Percentiles rank a stretch among this genome's conserved stretches.
phyloP scores from a whole-genome alignment of 2,888 invertebrate species.

The Brachylomia viminalis region DNA sequence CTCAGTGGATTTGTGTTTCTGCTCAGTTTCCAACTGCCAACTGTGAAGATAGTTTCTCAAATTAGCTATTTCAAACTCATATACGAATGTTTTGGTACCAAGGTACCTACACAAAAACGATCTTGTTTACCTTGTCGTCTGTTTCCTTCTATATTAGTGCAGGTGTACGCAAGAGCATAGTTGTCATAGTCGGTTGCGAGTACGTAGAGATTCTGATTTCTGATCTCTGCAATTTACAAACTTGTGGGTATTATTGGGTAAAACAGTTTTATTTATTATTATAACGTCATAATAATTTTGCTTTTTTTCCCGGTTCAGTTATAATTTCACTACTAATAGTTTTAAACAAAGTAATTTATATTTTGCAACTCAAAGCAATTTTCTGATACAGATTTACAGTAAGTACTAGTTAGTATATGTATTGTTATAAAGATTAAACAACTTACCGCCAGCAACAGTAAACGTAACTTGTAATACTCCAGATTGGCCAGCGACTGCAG shows the following conservation, averaged over 20 bases:
- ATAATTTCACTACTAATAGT: not conserved
- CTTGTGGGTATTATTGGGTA: not conserved
- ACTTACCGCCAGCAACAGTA: slow-evolving; percentile 86
- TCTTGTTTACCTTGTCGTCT: slow-evolving; percentile 76
- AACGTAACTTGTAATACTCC: slow-evolving; percentile 90
- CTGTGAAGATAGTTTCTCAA: slow-evolving; percentile 68
- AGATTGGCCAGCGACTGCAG: slow-evolving; percentile 81
- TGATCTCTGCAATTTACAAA: slow-evolving; percentile 53
- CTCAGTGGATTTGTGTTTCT: slow-evolving; percentile 69
- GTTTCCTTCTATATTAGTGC: slow-evolving; percentile 73
- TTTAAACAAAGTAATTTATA: not conserved
- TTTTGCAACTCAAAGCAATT: fast-evolving
- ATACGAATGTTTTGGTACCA: not conserved
- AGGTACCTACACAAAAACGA: not conserved
- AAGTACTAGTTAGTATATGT: not conserved
- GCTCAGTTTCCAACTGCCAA: slow-evolving; percentile 85
- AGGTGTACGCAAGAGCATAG: slow-evolving; percentile 83
- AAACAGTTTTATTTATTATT: not conserved
- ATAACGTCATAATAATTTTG: not conserved
- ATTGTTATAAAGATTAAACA: not conserved
- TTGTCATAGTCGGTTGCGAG: slow-evolving; percentile 81
- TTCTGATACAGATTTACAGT: not conserved
- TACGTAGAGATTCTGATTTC: slow-evolving; percentile 74
- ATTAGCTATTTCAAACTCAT: not conserved
- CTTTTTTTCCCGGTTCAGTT: not conserved